phyloP scores from a whole-genome alignment of 2,113 vertebrate species.

The Ia io region DNA sequence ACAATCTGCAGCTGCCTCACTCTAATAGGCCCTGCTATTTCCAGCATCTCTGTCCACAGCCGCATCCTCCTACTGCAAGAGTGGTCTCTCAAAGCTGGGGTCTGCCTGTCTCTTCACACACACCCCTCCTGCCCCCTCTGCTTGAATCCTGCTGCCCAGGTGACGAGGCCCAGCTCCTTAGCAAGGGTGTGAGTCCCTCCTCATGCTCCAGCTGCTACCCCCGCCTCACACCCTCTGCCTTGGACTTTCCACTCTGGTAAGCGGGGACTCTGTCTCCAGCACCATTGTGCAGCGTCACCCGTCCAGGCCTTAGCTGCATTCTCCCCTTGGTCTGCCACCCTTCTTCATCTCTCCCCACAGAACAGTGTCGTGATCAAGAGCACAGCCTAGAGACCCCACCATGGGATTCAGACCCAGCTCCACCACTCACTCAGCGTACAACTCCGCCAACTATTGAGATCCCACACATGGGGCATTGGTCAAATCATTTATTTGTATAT shows the following conservation, averaged over 20 bases:
- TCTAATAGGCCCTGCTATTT: neutral
- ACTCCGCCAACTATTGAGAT: neutral
- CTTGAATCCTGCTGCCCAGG: neutral
- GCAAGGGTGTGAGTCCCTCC: neutral
- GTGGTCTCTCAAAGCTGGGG: neutral
- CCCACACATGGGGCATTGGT: neutral
- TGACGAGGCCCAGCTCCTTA: neutral
- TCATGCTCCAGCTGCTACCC: neutral
- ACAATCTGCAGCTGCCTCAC: neutral
- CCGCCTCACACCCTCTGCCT: neutral
- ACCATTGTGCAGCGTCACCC: neutral
- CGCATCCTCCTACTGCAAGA: neutral
- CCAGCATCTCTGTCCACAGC: neutral
- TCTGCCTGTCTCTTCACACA: neutral
- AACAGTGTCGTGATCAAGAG: neutral
- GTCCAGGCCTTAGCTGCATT: neutral
- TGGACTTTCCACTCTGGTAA: neutral
- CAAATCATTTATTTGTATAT: neutral
- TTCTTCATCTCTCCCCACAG: neutral
- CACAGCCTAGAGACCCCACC: too few species aligned
- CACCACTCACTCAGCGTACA: neutral
- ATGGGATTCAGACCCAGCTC: neutral
- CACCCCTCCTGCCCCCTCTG: neutral
- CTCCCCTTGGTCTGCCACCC: neutral
- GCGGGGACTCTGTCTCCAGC: neutral